Base-by-base conservation (phyloP, 2,888 invertebrate species). In the Gisinianus flammeolus region DNA sequence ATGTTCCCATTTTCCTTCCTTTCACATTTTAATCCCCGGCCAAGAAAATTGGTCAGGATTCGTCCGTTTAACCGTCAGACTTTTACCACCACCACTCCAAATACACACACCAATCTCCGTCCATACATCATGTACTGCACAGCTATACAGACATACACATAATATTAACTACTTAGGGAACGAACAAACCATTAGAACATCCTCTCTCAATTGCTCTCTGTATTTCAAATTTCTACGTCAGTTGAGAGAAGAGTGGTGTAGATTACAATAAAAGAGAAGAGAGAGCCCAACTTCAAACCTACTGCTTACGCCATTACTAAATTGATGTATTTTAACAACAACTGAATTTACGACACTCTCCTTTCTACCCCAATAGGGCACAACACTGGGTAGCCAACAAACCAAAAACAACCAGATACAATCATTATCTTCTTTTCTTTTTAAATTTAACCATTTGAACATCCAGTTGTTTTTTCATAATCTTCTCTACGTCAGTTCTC, bases 241-340 rank as follows among this genome's bases (percentile, higher is more conserved):
- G 58, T 58, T 22, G 22, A 58, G 58, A 16, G 16, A 6, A 44
- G 44, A 44, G 44, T 16, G 19, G 44, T 19, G 44, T 44, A 44
- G 44, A 44, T 44, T 44, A 44, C 44, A 44, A 44, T 19, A 12
- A 44, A 44, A 28, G 30, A 28, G 30, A 26, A 16, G 19, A 19
- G 28, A 66, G 44, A 44, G 69, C 69, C 69, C 69, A 69, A 44
- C 69, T 44, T 69, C 69, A 69, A 58, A 71, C 71, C 71, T 71
- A 54, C 71, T 71, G 44, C 54, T 71, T 71, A 71, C 71, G 56
- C 71, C 71, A 71, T 71, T 71, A 71, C 26, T 24, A 71, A 71
- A 71, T 71, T 54, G 28, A 71, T 30, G 56, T 71, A 71, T 71
- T 71, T 71, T 71, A 44, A 71, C 71, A 54, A 54, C 56, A 71